Evolutionary conservation across 2,113 vertebrate genomes (phyloP).

Genomic region (Emberiza fucata): DNA sequence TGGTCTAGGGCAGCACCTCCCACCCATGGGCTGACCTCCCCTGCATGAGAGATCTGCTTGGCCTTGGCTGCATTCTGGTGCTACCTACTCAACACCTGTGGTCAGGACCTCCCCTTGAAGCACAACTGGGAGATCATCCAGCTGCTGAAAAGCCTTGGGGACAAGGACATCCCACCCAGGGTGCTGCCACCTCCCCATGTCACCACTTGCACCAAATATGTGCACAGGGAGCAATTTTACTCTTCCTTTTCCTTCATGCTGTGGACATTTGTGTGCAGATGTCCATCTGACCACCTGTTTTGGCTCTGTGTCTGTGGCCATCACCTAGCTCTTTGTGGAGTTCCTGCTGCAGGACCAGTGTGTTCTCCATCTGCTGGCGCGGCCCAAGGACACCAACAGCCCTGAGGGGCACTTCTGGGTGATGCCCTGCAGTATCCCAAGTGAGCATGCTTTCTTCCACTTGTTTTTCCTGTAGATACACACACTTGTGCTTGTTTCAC

Average conservation of each 20-base stretch:
- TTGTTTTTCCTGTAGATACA: neutral
- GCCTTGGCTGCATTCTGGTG: conserved; percentile 10
- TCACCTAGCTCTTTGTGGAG: conserved; percentile 29
- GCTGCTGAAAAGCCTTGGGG: conserved; percentile 35
- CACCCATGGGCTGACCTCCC: conserved; percentile 56
- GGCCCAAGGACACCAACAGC: conserved; percentile 71
- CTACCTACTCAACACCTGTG: conserved; percentile 60
- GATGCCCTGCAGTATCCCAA: conserved; percentile 65
- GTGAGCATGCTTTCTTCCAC: neutral
- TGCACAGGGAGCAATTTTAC: conserved; percentile 46
- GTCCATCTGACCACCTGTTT: conserved; percentile 53
- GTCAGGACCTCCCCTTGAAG: conserved; percentile 70
- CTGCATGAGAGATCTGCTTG: conserved; percentile 54
- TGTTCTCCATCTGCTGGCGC: conserved; percentile 42
- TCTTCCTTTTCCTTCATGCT: conserved; percentile 46
- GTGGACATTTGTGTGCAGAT: neutral
- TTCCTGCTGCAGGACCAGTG: conserved; percentile 27
- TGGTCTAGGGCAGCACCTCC: conserved; percentile 56
- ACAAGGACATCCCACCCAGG: conserved; percentile 57
- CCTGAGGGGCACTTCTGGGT: conserved; percentile 72
- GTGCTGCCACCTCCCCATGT: conserved; percentile 23
- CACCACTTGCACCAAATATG: neutral
- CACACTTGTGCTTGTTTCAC: neutral
- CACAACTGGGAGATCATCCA: conserved; percentile 65
- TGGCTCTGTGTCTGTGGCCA: conserved; percentile 32